phyloP scores from a whole-genome alignment of 1,140 invertebrate species.

The Bombus fervidus region DNA sequence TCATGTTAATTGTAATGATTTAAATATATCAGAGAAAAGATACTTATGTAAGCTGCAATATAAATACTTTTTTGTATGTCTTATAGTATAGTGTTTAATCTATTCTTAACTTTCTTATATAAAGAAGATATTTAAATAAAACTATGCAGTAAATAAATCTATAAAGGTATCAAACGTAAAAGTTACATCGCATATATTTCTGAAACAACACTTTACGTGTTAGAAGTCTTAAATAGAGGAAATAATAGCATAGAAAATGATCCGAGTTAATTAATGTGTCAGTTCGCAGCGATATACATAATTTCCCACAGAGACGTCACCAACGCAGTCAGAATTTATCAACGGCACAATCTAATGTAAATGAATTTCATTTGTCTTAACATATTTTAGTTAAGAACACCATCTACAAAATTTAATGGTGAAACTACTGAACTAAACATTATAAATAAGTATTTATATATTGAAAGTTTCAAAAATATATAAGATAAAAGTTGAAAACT shows the following conservation, averaged over 20 bases:
- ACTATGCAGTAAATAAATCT: no score
- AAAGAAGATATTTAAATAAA: neutral
- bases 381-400: conserved; percentile 3
- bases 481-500: no score
- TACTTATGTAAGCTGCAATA: neutral
- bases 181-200: neutral
- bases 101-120: neutral
- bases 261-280: conserved; percentile 40
- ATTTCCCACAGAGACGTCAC: conserved; percentile 15
- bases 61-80: neutral
- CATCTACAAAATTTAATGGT: neutral
- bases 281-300: conserved; percentile 8
- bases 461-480: no score
- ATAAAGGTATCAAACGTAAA: no score
- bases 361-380: conserved; percentile 12
- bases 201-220: neutral
- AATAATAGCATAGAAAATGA: conserved; percentile 15
- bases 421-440: neutral
- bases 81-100: no score
- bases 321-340: neutral
- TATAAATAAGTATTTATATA: neutral
- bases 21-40: neutral
- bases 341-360: conserved; percentile 8
- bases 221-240: conserved; percentile 15
- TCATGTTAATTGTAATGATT: neutral